These are phyloP conservation scores for Euleptes europaea DNA, from an alignment of 2,113 vertebrate genomes.

Conservation along the genomic window DNA sequence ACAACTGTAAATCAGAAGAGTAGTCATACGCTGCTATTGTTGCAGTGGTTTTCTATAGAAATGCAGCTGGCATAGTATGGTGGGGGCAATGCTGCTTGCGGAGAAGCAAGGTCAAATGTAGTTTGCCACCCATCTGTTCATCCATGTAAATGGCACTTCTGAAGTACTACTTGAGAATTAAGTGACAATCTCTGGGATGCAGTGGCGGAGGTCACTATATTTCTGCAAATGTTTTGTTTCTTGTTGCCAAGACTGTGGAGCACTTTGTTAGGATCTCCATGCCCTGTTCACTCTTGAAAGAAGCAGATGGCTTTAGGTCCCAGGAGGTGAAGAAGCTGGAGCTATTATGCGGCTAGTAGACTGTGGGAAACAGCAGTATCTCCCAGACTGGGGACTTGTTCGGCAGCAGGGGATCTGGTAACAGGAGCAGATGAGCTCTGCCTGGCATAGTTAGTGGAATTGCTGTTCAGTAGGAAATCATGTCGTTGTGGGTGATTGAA, in stretches of 20 bases:
- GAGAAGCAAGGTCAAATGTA: not conserved
- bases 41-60: not conserved
- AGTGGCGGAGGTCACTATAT: not conserved
- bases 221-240: not conserved
- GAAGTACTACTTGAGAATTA: not conserved
- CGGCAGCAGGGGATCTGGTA: conserved; percentile 55
- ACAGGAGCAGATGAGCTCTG: conserved; percentile 52
- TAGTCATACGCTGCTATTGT: not conserved
- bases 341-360: conserved; percentile 50
- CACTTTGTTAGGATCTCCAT: conserved; percentile 25
- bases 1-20: not conserved
- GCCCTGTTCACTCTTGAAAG: conserved; percentile 45
- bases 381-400: conserved; percentile 48
- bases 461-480: conserved; percentile 18
- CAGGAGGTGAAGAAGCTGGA: conserved; percentile 51
- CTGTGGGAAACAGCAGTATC: conserved; percentile 60
- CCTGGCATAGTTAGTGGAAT: conserved; percentile 30
- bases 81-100: not conserved
- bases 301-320: conserved; percentile 60
- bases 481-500: not conserved
- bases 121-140: not conserved
- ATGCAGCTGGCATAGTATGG: not conserved
- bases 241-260: not conserved
- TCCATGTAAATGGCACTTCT: not conserved
- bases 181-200: not conserved